Base-by-base conservation (phyloP, 2,888 invertebrate species). In the Folsomia candida region DNA sequence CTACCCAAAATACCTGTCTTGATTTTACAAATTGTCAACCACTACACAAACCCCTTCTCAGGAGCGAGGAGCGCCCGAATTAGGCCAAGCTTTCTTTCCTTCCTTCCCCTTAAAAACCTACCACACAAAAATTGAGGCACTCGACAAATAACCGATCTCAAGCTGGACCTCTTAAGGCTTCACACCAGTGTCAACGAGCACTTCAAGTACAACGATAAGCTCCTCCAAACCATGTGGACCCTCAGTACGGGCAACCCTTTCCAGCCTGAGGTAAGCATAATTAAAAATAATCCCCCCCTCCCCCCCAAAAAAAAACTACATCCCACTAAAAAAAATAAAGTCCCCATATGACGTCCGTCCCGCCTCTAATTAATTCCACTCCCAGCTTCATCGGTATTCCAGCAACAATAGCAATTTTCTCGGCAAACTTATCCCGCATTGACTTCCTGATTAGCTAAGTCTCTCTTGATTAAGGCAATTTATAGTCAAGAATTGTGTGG, bases 381-480 rank as follows among this genome's bases (percentile, higher is more conserved):
- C 69, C 37, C 62, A 61, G 58, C 27, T 74, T 80, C 76, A 80
- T 80, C 80, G 76, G 80, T 80, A 80, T 80, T 79, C 80, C 78
- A 76, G 78, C 72, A 66, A 74, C 73, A 76, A 69, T 72, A 57
- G 76, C 74, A 80, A 80, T 80, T 79, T 79, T 77, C 75, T 79
- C 71, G 26, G 68, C 67, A 72, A n/a, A 76, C 64, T 67, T 61
- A 67, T 70, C 28, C 75, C 75, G 71, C 71, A 71, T 74, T 73
- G 76, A 77, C 80, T 78, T 65, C 67, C 72, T 79, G 78, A 80
- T 80, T 78, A 80, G 75, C 75, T 72, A 70, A 76, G 70, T 75
- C 67, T 67, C 65, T 72, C 71, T 78, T 79, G 78, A 80, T 80
- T 78, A 79, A 74, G 80, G 80, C 78, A 78, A 80, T 80, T 80